Evolutionary conservation across 1,140 invertebrate species (phyloP).

Genomic region (Ceratina calcarata): DNA sequence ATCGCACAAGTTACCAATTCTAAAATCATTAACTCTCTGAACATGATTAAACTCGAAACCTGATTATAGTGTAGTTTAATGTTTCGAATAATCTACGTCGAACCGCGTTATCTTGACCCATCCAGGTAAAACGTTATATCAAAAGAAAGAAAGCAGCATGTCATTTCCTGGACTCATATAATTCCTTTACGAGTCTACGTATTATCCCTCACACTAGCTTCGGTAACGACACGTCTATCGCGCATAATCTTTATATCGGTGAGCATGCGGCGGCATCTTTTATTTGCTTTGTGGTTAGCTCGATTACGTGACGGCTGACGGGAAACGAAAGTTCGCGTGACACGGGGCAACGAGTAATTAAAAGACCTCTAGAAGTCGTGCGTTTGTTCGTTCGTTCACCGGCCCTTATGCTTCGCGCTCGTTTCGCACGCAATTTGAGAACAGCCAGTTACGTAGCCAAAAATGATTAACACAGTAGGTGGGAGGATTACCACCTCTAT

Average conservation of each 20-base stretch:
- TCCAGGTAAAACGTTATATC: too few species aligned
- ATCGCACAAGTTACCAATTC: too few species aligned
- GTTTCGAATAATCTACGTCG: too few species aligned
- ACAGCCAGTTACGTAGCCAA: background rate
- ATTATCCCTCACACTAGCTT: too few species aligned
- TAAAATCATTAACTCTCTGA: too few species aligned
- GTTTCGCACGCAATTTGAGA: slow-evolving; percentile 25
- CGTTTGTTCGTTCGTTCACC: slow-evolving; percentile 1
- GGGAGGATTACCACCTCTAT: too few species aligned
- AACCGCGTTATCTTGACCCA: too few species aligned
- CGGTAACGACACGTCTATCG: background rate
- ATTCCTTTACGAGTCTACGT: background rate
- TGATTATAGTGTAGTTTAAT: too few species aligned
- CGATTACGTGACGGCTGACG: slow-evolving; percentile 39
- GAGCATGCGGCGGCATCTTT: background rate
- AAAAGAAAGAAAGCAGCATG: too few species aligned
- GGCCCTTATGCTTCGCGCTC: background rate
- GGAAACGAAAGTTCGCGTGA: slow-evolving; percentile 51
- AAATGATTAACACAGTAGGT: background rate
- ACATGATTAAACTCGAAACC: too few species aligned
- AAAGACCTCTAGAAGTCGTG: slow-evolving; percentile 40
- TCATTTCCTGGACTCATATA: too few species aligned
- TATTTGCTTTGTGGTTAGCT: background rate
- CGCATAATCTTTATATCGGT: background rate
- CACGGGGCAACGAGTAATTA: slow-evolving; percentile 47